phyloP scores from a whole-genome alignment of 2,797 vertebrate genomes.

The Stomatorhinus walkeri region DNA sequence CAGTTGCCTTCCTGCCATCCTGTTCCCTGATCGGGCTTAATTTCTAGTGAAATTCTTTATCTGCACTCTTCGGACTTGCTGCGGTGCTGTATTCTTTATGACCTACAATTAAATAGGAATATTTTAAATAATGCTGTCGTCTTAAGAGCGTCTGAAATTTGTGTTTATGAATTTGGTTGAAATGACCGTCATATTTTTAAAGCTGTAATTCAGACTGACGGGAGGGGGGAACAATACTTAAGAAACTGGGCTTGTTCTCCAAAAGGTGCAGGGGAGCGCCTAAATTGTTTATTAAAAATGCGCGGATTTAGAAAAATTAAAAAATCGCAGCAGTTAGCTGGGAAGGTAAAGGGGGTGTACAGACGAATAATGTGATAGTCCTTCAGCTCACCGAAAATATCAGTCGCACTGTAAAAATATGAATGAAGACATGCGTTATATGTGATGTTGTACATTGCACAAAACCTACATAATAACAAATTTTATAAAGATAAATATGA shows the following conservation, averaged over 20 bases:
- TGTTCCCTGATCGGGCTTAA: neutral
- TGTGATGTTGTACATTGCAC: neutral
- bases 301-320: neutral
- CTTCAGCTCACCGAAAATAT: neutral
- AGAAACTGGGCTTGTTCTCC: neutral
- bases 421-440: neutral
- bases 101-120: neutral
- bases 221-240: neutral
- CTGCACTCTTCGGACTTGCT: neutral
- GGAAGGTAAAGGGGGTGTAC: neutral
- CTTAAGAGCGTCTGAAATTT: neutral
- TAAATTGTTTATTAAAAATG: neutral
- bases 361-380: neutral
- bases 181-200: neutral
- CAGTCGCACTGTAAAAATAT: neutral
- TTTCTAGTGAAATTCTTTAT: constrained; percentile 1
- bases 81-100: neutral
- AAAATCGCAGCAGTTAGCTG: neutral
- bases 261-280: neutral
- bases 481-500: neutral
- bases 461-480: neutral
- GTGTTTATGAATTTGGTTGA: neutral
- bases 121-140: neutral
- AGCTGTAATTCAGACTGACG: neutral
- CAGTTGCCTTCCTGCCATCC: neutral